These are phyloP conservation scores for Candidula unifasciata DNA, from an alignment of 2,888 invertebrate species.

Conservation along the genomic window DNA sequence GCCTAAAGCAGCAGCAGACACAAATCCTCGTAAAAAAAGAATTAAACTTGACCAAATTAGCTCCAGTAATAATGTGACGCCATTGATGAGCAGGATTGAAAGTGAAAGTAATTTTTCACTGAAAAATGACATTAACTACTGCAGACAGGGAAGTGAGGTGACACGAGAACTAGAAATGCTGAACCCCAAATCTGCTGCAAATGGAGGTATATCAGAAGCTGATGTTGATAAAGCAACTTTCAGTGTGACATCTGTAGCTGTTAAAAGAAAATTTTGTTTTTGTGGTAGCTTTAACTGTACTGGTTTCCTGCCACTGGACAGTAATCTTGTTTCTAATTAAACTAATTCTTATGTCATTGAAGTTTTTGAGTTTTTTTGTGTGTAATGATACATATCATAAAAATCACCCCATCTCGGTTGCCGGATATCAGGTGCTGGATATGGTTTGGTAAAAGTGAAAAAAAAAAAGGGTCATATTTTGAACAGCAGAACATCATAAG, in stretches of 20 bases:
- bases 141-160: background rate
- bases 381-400: no score
- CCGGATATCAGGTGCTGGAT: no score
- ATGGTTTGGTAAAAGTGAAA: no score
- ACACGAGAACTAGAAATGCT: background rate
- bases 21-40: background rate
- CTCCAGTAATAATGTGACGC: background rate
- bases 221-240: background rate
- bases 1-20: background rate
- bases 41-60: background rate
- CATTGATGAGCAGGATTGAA: background rate
- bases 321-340: background rate
- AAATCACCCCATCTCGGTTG: no score
- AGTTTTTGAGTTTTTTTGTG: no score
- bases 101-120: background rate
- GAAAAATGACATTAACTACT: background rate
- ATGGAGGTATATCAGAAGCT: background rate
- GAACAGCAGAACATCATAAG: no score
- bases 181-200: background rate
- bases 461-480: no score
- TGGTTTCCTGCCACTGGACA: slow-evolving; percentile 68
- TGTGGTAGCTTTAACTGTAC: slow-evolving; percentile 65
- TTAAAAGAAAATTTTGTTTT: slow-evolving; percentile 60
- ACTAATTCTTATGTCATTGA: no score
- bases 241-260: slow-evolving; percentile 79